Conservation (phyloP, 2,113 vertebrate genomes). For the Bothrops jararaca region DNA sequence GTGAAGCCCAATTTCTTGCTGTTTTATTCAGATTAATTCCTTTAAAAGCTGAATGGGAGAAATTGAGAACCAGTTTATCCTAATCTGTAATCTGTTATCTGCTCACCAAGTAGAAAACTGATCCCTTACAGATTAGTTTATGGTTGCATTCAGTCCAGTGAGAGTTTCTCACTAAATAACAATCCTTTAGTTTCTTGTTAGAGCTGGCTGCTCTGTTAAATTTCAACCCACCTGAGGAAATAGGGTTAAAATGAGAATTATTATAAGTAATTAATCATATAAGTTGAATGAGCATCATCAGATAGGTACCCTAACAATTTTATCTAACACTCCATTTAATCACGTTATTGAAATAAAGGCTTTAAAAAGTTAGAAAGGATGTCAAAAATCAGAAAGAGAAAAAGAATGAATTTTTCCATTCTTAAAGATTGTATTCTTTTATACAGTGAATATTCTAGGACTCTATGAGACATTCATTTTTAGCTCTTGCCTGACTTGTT, state of each 20-base stretch:
- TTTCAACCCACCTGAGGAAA: slow-evolving; percentile 6
- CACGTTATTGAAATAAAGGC: slow-evolving; percentile 3
- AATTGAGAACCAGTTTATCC: neutral
- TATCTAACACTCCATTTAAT: slow-evolving; percentile 3
- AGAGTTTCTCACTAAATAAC: neutral
- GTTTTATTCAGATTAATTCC: slow-evolving; percentile 5
- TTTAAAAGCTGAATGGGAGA: neutral
- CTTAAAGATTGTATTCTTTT: neutral
- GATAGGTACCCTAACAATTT: slow-evolving; percentile 3
- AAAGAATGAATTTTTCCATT: neutral
- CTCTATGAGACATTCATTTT: neutral
- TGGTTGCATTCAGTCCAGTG: slow-evolving; percentile 4
- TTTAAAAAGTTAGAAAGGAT: slow-evolving; percentile 2
- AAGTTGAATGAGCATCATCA: neutral
- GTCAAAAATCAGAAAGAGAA: neutral
- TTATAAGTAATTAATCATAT: slow-evolving; percentile 24
- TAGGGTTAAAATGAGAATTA: slow-evolving; percentile 1
- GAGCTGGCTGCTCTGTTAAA: slow-evolving; percentile 23
- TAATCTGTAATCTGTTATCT: slow-evolving; percentile 18
- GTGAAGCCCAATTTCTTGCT: neutral
- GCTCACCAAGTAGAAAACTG: slow-evolving; percentile 3
- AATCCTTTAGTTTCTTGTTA: slow-evolving; percentile 19
- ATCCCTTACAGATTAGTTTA: slow-evolving; percentile 27
- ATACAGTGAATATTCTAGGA: neutral
- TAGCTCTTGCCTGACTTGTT: neutral